These are phyloP conservation scores for Drosophila athabasca DNA, from an alignment of 1,140 invertebrate genomes.

Conservation along the genomic window DNA sequence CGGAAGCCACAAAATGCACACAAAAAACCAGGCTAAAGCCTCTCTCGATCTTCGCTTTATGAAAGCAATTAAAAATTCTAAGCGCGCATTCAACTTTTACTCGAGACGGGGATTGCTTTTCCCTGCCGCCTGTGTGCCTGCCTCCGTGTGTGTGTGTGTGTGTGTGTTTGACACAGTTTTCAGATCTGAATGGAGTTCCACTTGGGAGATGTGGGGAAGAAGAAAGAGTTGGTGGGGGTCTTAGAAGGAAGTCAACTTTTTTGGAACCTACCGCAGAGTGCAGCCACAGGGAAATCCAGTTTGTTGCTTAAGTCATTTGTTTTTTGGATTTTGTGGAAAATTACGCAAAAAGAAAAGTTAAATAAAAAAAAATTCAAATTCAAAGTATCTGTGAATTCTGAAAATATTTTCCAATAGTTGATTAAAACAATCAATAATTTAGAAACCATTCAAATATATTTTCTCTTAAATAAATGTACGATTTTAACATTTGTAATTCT, in stretches of 20 bases:
- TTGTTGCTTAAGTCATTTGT: constrained; percentile 75
- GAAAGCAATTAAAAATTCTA: constrained; percentile 80
- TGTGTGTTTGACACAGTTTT: constrained; percentile 56
- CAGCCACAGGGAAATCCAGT: constrained; percentile 43
- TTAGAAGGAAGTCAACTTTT: constrained; percentile 21
- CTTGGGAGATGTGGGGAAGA: constrained; percentile 8
- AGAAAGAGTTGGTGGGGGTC: background rate
- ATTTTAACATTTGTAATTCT: no score
- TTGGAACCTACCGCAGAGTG: constrained; percentile 9
- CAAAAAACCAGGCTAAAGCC: no score
- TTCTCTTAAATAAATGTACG: no score
- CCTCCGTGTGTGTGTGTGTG: background rate
- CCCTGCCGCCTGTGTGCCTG: background rate
- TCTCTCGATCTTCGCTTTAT: constrained; percentile 25
- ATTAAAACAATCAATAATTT: no score
- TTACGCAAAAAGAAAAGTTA: background rate
- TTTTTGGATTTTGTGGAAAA: constrained; percentile 6
- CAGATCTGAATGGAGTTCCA: constrained; percentile 29
- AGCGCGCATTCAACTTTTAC: constrained; percentile 67
- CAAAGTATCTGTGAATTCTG: background rate
- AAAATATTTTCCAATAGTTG: no score
- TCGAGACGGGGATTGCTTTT: constrained; percentile 11
- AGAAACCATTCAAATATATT: no score
- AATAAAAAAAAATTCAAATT: no score
- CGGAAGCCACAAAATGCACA: constrained; percentile 68